Percentiles rank a stretch among this genome's conserved stretches.
Evolutionary conservation across 2,113 vertebrate species (phyloP).

Genomic region (Pelecanoides urinatrix): DNA sequence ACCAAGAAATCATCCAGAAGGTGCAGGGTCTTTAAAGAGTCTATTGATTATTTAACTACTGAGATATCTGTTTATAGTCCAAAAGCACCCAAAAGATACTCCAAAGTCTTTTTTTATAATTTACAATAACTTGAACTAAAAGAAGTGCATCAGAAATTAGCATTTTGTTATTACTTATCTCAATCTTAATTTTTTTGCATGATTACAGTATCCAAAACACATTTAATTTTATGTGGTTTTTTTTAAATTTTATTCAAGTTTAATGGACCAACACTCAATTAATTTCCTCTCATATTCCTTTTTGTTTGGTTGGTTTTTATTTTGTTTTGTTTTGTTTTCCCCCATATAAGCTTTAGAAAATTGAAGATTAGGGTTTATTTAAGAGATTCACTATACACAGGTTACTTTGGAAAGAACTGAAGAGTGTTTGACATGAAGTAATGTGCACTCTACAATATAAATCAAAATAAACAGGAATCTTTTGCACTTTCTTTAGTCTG

Average conservation of each 20-base stretch:
- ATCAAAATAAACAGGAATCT: neutral
- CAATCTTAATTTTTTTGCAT: neutral
- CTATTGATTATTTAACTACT: neutral
- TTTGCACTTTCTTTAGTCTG: neutral
- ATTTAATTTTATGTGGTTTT: neutral
- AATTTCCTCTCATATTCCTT: neutral
- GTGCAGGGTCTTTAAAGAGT: neutral
- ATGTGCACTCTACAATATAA: neutral
- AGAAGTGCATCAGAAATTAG: neutral
- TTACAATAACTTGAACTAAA: neutral
- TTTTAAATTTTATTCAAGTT: neutral
- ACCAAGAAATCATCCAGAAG: neutral
- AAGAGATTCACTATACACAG: neutral
- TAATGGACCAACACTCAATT: neutral
- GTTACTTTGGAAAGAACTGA: neutral
- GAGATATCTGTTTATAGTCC: neutral
- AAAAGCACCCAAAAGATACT: neutral
- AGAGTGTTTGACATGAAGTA: neutral
- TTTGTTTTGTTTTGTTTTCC: fast-evolving
- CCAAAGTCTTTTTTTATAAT: neutral
- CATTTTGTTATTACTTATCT: neutral
- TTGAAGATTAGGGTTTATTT: neutral
- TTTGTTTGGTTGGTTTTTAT: too few species aligned
- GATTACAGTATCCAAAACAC: fast-evolving
- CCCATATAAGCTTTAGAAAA: neutral